Base-by-base conservation (phyloP, 2,888 invertebrate species). In the Conops quadrifasciatus region DNA sequence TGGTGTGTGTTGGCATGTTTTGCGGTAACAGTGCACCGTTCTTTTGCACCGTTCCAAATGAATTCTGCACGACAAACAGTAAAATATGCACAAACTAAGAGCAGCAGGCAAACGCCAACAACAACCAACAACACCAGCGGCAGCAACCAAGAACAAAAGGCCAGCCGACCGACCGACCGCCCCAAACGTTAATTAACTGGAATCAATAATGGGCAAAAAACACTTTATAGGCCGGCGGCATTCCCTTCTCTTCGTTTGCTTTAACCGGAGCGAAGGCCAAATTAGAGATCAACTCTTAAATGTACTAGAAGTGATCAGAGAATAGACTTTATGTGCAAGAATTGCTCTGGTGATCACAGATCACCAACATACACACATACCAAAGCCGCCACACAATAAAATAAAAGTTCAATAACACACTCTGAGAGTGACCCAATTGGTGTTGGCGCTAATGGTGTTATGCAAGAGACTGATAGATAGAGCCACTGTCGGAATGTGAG, bases 401-500 rank as follows among this genome's bases (percentile, higher is more conserved):
- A 62, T 62, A 24, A 49, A 36, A 68, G 62, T 62, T 51, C 53
- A 60, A 68, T 60, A 68, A 68, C 68, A 68, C 68, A 68, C 51
- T 51, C 36, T 51, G 16, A 47, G 45, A 49, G 21, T 68, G 67
- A 68, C 67, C 67, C 67, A 68, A 68, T 68, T 63, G 9, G 36
- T 56, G 47, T 19, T 60, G 13, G 30, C 30, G 15, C 30, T 36
- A 26, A 30, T n/a, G 15, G 2, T 56, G 4, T 21, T 56, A 2
- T 56, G 53, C 53, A 21, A 36, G 36, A 36, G 9, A 36, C 36
- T 9, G 9, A 16, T 2, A 60, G 16, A n/a, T 56, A 13, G 13
- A n/a, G n/a, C n/a, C n/a, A n/a, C 26, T 36, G 16, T 13, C n/a
- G 19, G 19, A 30, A 60, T 36, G n/a, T 28, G n/a, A 11, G 13